A percentile compares a stretch with the other conserved stretches of the same genome.
These are phyloP conservation scores for Gavia stellata DNA, from an alignment of 2,113 vertebrate species.

Conservation along the genomic window DNA sequence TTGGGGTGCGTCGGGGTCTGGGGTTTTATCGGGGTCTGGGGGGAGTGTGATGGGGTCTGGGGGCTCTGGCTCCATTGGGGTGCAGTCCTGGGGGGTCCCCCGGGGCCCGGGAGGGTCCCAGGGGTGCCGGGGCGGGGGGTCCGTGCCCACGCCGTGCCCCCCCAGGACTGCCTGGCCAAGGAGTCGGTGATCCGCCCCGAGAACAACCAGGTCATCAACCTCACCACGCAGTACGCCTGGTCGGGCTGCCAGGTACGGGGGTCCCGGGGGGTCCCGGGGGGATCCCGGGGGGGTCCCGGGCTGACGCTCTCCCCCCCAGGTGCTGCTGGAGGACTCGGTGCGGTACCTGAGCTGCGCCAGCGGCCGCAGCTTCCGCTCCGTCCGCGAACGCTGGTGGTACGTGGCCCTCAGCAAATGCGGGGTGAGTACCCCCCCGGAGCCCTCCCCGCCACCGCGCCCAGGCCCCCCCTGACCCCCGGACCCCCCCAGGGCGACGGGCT, in stretches of 20 bases:
- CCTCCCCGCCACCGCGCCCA: too few relatives aligned
- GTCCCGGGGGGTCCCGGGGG: too few relatives aligned
- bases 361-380: conserved; percentile 88
- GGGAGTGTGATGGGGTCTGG: too few relatives aligned
- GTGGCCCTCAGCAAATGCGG: conserved; percentile 94
- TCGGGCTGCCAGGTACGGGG: conserved; percentile 74
- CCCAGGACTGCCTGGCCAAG: conserved; percentile 88
- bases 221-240: conserved; percentile 90
- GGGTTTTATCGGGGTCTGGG: too few relatives aligned
- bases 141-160: neutral
- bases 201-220: conserved; percentile 94
- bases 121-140: neutral
- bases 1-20: too few relatives aligned
- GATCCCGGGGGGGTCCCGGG: too few relatives aligned
- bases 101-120: too few relatives aligned
- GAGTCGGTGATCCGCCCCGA: conserved; percentile 88
- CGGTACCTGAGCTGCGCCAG: conserved; percentile 81
- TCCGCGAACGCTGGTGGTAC: conserved; percentile 94
- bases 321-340: too few relatives aligned
- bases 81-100: too few relatives aligned
- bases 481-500: conserved; percentile 81
- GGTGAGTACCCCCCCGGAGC: conserved; percentile 69
- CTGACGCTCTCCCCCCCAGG: too few relatives aligned
- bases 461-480: neutral
- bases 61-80: too few relatives aligned